A percentile compares a stretch with the other conserved stretches of the same genome.
These are phyloP conservation scores for Ectropis grisescens DNA, from an alignment of 1,140 invertebrate genomes.

Conservation along the genomic window DNA sequence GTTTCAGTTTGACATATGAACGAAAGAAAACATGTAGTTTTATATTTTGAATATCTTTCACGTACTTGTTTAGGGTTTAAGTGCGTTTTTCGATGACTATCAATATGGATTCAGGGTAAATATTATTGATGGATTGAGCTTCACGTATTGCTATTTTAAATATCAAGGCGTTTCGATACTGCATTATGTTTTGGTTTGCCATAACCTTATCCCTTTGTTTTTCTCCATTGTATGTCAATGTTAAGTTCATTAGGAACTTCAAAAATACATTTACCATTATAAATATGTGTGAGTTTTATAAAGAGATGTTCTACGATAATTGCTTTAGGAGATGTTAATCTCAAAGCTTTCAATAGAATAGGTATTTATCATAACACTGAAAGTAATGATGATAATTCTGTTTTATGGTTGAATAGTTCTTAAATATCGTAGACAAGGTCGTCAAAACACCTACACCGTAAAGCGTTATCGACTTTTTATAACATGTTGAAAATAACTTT, in stretches of 20 bases:
- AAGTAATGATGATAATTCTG: too few relatives aligned
- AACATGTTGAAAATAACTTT: too few relatives aligned
- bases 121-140: conserved; percentile 24
- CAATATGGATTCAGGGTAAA: conserved; percentile 62
- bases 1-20: conserved; percentile 62
- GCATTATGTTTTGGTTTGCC: conserved; percentile 44
- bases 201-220: conserved; percentile 34
- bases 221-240: conserved; percentile 8
- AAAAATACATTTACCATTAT: background rate
- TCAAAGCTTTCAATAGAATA: background rate
- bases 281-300: conserved; percentile 1
- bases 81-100: conserved; percentile 27
- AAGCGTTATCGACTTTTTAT: too few relatives aligned
- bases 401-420: too few relatives aligned
- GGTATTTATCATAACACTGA: background rate
- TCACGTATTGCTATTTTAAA: conserved; percentile 16
- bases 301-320: background rate
- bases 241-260: conserved; percentile 5
- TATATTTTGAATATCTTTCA: conserved; percentile 60
- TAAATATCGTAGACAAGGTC: too few relatives aligned
- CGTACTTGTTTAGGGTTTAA: conserved; percentile 26
- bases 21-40: conserved; percentile 60
- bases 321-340: background rate
- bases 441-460: too few relatives aligned
- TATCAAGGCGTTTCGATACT: conserved; percentile 10